A percentile compares a stretch with the other conserved stretches of the same genome.
These are phyloP conservation scores for Andrena minutula DNA, from an alignment of 2,888 invertebrate genomes.

Conservation along the genomic window DNA sequence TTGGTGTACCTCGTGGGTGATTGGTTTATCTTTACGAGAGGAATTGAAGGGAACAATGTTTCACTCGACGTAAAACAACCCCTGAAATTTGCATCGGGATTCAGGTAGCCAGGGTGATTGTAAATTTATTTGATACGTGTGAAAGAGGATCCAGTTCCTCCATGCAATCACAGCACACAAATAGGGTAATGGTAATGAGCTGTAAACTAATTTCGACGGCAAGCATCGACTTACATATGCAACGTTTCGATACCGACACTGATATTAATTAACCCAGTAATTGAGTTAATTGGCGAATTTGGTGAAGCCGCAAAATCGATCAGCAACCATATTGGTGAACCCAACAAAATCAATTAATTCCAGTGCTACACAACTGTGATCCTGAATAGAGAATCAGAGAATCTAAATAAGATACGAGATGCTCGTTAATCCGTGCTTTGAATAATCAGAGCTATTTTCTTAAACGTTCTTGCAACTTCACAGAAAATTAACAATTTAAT, in stretches of 20 bases:
- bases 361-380: not conserved
- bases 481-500: too few relatives aligned
- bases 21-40: too few relatives aligned
- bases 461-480: too few relatives aligned
- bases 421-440: not conserved
- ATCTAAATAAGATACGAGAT: not conserved
- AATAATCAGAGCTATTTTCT: not conserved
- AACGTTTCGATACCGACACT: conserved; percentile 17
- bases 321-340: conserved; percentile 32
- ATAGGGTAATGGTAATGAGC: not conserved
- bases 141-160: too few relatives aligned
- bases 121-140: too few relatives aligned
- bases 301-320: conserved; percentile 43
- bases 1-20: too few relatives aligned
- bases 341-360: conserved; percentile 37
- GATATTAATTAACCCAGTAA: conserved; percentile 36
- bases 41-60: too few relatives aligned
- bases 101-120: too few relatives aligned
- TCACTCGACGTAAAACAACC: too few relatives aligned
- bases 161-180: not conserved
- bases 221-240: conserved; percentile 19
- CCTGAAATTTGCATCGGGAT: too few relatives aligned
- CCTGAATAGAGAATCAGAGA: not conserved
- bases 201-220: conserved; percentile 30
- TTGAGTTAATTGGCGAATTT: conserved; percentile 46